These are phyloP conservation scores for Enteromius thamalakanensis DNA, from an alignment of 2,797 vertebrate genomes.

Conservation along the genomic window DNA sequence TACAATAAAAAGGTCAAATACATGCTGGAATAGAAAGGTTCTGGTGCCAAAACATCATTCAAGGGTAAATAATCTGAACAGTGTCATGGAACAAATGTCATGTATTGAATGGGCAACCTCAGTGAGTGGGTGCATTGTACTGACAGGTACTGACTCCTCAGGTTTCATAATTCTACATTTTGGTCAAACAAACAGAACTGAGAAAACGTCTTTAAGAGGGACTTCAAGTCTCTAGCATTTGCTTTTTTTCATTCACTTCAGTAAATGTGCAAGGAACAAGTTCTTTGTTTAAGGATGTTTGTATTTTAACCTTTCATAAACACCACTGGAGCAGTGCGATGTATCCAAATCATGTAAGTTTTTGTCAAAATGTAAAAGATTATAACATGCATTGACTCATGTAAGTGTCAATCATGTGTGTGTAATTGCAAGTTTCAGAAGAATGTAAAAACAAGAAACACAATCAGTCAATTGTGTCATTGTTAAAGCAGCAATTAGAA, in stretches of 20 bases:
- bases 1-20: constrained; percentile 40
- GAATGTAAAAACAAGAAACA: neutral
- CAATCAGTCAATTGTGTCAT: constrained; percentile 3
- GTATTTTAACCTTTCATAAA: neutral
- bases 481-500: constrained; percentile 25
- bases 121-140: neutral
- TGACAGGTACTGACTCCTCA: neutral
- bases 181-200: neutral
- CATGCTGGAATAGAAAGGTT: constrained; percentile 21
- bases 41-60: neutral
- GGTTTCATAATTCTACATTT: constrained; percentile 4
- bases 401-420: neutral
- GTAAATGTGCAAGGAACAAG: neutral
- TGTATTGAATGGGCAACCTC: constrained; percentile 13
- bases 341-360: neutral
- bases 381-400: neutral
- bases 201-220: constrained; percentile 5
- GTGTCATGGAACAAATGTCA: constrained; percentile 6
- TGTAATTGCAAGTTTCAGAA: constrained; percentile 4
- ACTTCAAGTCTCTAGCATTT: neutral
- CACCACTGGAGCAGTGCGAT: neutral
- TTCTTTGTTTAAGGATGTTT: neutral
- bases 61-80: constrained; percentile 8
- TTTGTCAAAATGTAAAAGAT: neutral
- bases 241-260: neutral